Evolutionary conservation across 2,888 invertebrate species (phyloP), one percentile per base, ranked within the genome.

Genomic region (Drosophila nigricruria): DNA sequence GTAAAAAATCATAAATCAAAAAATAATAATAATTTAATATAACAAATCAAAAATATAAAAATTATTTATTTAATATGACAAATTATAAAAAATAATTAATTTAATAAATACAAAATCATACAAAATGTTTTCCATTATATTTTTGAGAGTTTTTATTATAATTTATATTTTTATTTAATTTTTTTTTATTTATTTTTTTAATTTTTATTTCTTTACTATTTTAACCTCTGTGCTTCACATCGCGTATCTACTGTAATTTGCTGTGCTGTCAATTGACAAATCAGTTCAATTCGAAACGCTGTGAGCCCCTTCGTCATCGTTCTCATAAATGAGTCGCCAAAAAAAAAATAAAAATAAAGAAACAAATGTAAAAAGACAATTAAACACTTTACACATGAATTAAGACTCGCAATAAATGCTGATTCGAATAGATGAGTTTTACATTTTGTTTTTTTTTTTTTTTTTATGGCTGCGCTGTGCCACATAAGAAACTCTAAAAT

Each of bases 401-500:
- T 56, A 71, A 32, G 50, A 27, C 10, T 30, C 2, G 36, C 38
- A 27, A 56, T 56, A 50, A 50, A 58, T 74, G 59, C 47, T 45
- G 20, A 54, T 43, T 47, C 50, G n/a, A 56, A 45, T 53, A 49
- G 49, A 45, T 61, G 14, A 34, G 10, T 43, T 14, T 67, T 27
- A 36, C 10, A 18, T 23, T 54, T 30, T 32, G 4, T 20, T 18
- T 36, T 38, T 20, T n/a, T 38, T 27, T 5, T 20, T 3, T 20
- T 20, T 20, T 42, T 32, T 14, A 10, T 14, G 27, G 16, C 34
- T 59, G 27, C 38, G 49, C 5, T 72, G 61, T 61, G 56, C 45
- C 30, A 74, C 50, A 68, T 52, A 60, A 20, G n/a, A 47, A 79
- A 73, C 71, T 70, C 49, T 70, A 74, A 68, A 66, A 75, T 82